Evolutionary conservation across 1,140 invertebrate species (phyloP).

Genomic region (Tribolium madens): DNA sequence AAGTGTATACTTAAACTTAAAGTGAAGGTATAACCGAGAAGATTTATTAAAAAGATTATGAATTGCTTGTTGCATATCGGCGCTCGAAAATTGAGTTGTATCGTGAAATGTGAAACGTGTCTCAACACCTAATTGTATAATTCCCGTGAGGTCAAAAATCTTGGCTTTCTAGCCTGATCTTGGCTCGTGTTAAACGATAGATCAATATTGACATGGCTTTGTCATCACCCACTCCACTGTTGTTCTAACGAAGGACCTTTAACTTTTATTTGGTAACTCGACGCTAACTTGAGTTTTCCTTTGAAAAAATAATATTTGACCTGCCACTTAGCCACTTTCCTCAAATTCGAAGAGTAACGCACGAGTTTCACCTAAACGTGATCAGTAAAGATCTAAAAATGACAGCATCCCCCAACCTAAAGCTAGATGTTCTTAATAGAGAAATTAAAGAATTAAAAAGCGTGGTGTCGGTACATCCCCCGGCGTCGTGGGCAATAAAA

Average conservation of each 20-base stretch:
- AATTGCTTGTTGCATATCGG: slow-evolving; percentile 17
- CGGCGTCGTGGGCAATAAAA: slow-evolving; percentile 42
- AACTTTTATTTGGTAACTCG: slow-evolving; percentile 38
- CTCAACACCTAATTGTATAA: slow-evolving; percentile 27
- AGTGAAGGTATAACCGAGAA: slow-evolving; percentile 16
- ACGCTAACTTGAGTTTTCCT: slow-evolving; percentile 36
- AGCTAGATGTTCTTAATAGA: slow-evolving; percentile 23
- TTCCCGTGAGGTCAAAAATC: slow-evolving; percentile 40
- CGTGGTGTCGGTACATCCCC: slow-evolving; percentile 13
- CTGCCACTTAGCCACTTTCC: slow-evolving; percentile 38
- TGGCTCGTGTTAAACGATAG: slow-evolving; percentile 34
- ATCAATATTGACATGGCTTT: slow-evolving; percentile 39
- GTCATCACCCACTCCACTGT: slow-evolving; percentile 39
- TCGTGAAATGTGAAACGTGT: slow-evolving; percentile 37
- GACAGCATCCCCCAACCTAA: neutral
- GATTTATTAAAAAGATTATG: slow-evolving; percentile 39
- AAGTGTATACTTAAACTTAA: slow-evolving; percentile 35
- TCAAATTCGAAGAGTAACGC: slow-evolving; percentile 16
- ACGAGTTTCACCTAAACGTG: neutral
- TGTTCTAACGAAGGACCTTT: slow-evolving; percentile 40
- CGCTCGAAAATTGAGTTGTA: slow-evolving; percentile 42
- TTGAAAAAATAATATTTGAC: slow-evolving; percentile 38
- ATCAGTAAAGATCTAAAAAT: too few relatives aligned
- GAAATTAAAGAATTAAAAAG: slow-evolving; percentile 40
- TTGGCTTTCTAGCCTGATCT: slow-evolving; percentile 32